phyloP scores from a whole-genome alignment of 2,797 vertebrate species.

The Pelodytes ibericus region DNA sequence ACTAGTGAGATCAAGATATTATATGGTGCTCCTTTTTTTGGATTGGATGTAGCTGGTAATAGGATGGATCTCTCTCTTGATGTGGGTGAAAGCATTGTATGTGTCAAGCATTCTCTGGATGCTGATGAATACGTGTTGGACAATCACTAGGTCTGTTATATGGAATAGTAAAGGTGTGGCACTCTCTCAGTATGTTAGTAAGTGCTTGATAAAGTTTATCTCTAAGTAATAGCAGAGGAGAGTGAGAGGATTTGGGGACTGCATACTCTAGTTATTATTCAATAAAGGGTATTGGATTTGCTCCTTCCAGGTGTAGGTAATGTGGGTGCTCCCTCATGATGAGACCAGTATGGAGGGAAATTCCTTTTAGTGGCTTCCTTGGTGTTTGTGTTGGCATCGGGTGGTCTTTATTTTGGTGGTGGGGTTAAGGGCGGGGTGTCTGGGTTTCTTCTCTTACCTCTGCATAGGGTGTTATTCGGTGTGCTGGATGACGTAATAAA shows the following conservation, averaged over 20 bases:
- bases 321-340: neutral
- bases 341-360: neutral
- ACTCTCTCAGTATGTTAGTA: slow-evolving; percentile 1
- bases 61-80: no score
- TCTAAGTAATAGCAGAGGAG: neutral
- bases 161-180: neutral
- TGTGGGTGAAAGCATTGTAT: neutral
- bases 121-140: neutral
- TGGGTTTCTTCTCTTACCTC: slow-evolving; percentile 46
- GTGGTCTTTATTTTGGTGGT: slow-evolving; percentile 41
- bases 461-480: slow-evolving; percentile 49
- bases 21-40: no score
- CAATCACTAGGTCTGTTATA: neutral
- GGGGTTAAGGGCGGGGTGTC: slow-evolving; percentile 41
- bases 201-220: no score
- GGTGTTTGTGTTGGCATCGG: slow-evolving; percentile 45
- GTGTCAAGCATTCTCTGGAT: neutral
- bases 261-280: slow-evolving; percentile 10
- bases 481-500: slow-evolving; percentile 56
- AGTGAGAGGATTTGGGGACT: neutral
- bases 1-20: no score
- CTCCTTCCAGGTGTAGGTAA: slow-evolving; percentile 18
- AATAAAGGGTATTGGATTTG: neutral
- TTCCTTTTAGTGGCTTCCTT: slow-evolving; percentile 21
- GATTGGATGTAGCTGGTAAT: no score